Conservation (phyloP, 1,140 invertebrate genomes). For the Aphaenogaster floridana region DNA sequence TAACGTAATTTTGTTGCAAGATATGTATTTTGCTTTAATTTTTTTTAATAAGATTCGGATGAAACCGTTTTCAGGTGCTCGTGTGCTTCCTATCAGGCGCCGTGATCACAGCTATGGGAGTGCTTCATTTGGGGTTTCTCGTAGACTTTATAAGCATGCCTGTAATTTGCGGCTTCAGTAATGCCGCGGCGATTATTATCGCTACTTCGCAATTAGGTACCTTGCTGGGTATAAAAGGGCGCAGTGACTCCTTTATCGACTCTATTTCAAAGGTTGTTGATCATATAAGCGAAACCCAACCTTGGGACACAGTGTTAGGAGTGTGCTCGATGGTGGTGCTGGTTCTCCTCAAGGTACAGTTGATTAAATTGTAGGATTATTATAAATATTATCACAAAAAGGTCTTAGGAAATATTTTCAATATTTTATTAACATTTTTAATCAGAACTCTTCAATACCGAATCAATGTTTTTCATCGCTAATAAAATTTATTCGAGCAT, state of each 20-base stretch:
- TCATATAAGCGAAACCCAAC: constrained; percentile 79
- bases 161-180: constrained; percentile 90
- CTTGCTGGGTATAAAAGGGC: constrained; percentile 86
- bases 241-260: constrained; percentile 85
- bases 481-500: constrained; percentile 3
- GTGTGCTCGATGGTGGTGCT: constrained; percentile 84
- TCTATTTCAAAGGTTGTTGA: constrained; percentile 83
- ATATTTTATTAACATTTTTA: not conserved
- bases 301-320: constrained; percentile 85
- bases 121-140: constrained; percentile 89
- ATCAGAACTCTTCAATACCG: not conserved
- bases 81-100: constrained; percentile 89
- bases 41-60: not conserved
- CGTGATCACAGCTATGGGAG: constrained; percentile 88
- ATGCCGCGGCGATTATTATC: constrained; percentile 90
- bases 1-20: not conserved
- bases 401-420: not conserved
- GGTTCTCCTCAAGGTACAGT: constrained; percentile 80
- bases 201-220: constrained; percentile 89
- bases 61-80: constrained; percentile 84
- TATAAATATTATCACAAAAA: not conserved
- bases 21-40: not conserved
- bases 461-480: not conserved
- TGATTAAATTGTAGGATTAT: constrained; percentile 44
- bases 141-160: constrained; percentile 89